Conservation (phyloP, 2,888 invertebrate genomes). For the Ennomos quercinarius region DNA sequence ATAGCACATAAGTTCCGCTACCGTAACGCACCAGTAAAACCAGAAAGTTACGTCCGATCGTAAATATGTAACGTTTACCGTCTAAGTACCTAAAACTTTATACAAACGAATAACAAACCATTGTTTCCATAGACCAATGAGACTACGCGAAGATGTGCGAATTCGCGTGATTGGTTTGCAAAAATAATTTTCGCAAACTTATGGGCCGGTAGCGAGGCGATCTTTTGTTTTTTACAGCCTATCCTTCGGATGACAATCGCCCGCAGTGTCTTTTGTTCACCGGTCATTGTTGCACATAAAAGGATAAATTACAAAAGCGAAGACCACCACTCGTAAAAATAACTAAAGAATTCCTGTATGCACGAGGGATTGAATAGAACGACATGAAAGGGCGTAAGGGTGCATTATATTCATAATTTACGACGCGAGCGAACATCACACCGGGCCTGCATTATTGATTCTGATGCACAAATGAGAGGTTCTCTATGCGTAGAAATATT, state of each 20-base stretch:
- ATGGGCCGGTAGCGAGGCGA: conserved; percentile 65
- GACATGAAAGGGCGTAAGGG: conserved; percentile 75
- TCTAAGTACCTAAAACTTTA: conserved; percentile 38
- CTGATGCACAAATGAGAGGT: conserved; percentile 64
- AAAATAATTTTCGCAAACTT: conserved; percentile 78
- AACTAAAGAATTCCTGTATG: conserved; percentile 74
- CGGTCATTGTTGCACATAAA: conserved; percentile 73
- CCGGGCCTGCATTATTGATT: conserved; percentile 71
- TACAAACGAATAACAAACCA: conserved; percentile 50
- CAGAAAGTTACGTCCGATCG: conserved; percentile 56
- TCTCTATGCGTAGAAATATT: conserved; percentile 61
- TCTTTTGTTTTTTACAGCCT: conserved; percentile 66
- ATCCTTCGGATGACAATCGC: conserved; percentile 62
- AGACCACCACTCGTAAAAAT: conserved; percentile 77
- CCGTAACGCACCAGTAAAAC: conserved; percentile 56
- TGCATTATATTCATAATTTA: conserved; percentile 81
- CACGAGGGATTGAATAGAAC: conserved; percentile 70
- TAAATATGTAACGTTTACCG: conserved; percentile 57
- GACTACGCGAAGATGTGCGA: conserved; percentile 53
- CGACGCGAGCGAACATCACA: conserved; percentile 62
- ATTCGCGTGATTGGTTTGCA: conserved; percentile 78
- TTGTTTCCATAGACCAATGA: conserved; percentile 75
- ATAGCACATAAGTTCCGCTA: conserved; percentile 71
- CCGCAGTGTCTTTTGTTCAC: conserved; percentile 71
- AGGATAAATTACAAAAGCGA: conserved; percentile 79